Evolutionary conservation across 2,797 vertebrate genomes (phyloP).

Genomic region (Champsocephalus esox): DNA sequence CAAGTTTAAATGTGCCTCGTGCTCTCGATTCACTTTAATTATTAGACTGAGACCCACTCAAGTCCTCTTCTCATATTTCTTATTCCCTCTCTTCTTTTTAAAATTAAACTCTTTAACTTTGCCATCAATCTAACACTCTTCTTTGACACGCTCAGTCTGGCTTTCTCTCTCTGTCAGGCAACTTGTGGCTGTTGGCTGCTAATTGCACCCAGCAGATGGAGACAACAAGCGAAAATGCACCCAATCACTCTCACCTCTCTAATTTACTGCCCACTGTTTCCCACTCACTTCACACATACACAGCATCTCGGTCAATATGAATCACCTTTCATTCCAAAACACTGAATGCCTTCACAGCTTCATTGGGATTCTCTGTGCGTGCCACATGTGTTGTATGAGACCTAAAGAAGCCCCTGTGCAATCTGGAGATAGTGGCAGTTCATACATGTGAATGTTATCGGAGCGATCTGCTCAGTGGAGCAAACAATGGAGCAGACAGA

Average conservation of each 20-base stretch:
- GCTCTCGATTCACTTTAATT: constrained; percentile 56
- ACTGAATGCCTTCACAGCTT: constrained; percentile 29
- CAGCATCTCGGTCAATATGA: constrained; percentile 48
- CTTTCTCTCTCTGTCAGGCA: constrained; percentile 21
- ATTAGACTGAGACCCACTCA: constrained; percentile 58
- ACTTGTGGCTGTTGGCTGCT: constrained; percentile 48
- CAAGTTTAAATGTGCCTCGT: constrained; percentile 46
- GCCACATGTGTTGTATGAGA: constrained; percentile 24
- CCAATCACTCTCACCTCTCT: constrained; percentile 25
- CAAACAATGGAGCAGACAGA: constrained; percentile 56
- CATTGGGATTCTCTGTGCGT: constrained; percentile 50
- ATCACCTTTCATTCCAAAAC: constrained; percentile 37
- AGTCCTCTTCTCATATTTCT: constrained; percentile 55
- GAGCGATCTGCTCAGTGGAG: constrained; percentile 52
- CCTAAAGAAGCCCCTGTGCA: constrained; percentile 42
- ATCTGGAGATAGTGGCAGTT: constrained; percentile 55
- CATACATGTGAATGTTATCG: constrained; percentile 70
- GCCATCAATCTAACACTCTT: constrained; percentile 27
- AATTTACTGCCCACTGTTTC: neutral
- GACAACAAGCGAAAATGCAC: constrained; percentile 52
- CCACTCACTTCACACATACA: neutral
- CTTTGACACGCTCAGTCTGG: constrained; percentile 20
- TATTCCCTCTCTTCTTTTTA: constrained; percentile 54
- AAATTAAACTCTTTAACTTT: constrained; percentile 55
- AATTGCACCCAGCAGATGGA: constrained; percentile 73